A percentile compares a stretch with the other conserved stretches of the same genome.
Evolutionary conservation across 2,797 vertebrate genomes (phyloP).

Genomic region (Prunella strophiata): DNA sequence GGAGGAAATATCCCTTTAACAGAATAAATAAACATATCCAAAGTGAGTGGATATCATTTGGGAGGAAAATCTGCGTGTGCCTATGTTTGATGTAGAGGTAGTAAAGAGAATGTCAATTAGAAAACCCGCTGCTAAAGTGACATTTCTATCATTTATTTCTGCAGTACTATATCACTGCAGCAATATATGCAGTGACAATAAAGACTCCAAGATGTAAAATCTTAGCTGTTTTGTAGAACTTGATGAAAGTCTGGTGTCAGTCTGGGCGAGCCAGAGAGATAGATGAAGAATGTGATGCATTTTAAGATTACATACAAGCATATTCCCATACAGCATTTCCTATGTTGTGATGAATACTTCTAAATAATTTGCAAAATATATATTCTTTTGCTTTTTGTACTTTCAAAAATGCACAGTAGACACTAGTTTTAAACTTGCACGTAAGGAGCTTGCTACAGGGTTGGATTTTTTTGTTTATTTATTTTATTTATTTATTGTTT

Average conservation of each 20-base stretch:
- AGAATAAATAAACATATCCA: background rate
- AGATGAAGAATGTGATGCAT: background rate
- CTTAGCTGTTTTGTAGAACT: background rate
- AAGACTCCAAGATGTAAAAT: background rate
- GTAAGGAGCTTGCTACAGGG: background rate
- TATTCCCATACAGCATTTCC: background rate
- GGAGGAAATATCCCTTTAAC: background rate
- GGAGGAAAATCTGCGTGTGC: background rate
- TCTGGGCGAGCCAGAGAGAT: background rate
- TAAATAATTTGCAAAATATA: slow-evolving; percentile 36
- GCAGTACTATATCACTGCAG: background rate
- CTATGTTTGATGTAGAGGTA: background rate
- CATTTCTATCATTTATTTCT: background rate
- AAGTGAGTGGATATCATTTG: background rate
- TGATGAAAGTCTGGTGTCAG: background rate
- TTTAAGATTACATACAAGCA: background rate
- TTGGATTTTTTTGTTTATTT: slow-evolving; percentile 26
- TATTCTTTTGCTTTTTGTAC: slow-evolving; percentile 15
- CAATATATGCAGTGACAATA: background rate
- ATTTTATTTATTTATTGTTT: slow-evolving; percentile 31
- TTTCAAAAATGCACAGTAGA: background rate
- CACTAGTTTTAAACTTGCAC: background rate
- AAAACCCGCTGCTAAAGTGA: background rate
- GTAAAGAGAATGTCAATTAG: slow-evolving; percentile 10
- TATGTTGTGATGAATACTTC: background rate